Percentiles rank a stretch among this genome's conserved stretches.
Evolutionary conservation across 1,140 invertebrate species (phyloP).

Genomic region (Drosophila nikananu): DNA sequence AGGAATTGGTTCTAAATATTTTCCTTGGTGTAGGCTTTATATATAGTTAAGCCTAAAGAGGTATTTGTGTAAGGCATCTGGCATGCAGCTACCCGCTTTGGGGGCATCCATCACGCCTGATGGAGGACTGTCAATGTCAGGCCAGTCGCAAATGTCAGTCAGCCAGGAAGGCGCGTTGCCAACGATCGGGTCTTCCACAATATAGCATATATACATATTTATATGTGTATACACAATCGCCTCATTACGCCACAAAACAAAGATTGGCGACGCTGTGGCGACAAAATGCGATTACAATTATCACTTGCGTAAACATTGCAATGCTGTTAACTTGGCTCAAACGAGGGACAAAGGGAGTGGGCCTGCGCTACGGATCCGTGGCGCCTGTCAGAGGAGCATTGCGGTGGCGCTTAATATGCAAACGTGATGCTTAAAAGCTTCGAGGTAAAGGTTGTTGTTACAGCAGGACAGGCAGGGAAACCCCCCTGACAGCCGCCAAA

Average conservation of each 20-base stretch:
- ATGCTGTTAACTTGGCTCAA: slow-evolving; percentile 67
- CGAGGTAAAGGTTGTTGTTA: slow-evolving; percentile 27
- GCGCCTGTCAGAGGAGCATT: slow-evolving; percentile 55
- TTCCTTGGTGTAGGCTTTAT: not conserved
- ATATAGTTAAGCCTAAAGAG: not conserved
- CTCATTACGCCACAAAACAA: slow-evolving; percentile 63
- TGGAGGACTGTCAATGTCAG: slow-evolving; percentile 71
- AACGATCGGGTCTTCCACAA: slow-evolving; percentile 4
- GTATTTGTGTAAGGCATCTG: slow-evolving; percentile 42
- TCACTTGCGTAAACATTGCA: slow-evolving; percentile 78
- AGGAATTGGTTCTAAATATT: not conserved
- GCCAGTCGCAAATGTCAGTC: slow-evolving; percentile 56
- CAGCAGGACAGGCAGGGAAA: slow-evolving; percentile 5
- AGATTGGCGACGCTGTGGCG: slow-evolving; percentile 63
- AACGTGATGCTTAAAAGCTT: slow-evolving; percentile 58
- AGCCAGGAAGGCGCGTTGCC: slow-evolving; percentile 39
- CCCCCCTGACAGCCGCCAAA: slow-evolving; percentile 53
- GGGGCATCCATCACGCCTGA: slow-evolving; percentile 64
- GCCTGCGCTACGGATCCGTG: slow-evolving; percentile 46
- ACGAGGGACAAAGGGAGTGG: slow-evolving; percentile 5
- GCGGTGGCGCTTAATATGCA: slow-evolving; percentile 72
- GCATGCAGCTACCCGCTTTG: slow-evolving; percentile 56
- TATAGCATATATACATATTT: slow-evolving; percentile 5
- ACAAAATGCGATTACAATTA: slow-evolving; percentile 66
- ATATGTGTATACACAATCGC: slow-evolving; percentile 3